Evolutionary conservation across 2,888 invertebrate species (phyloP), one percentile per base, ranked within the genome.

Genomic region (Apodemia duryi): DNA sequence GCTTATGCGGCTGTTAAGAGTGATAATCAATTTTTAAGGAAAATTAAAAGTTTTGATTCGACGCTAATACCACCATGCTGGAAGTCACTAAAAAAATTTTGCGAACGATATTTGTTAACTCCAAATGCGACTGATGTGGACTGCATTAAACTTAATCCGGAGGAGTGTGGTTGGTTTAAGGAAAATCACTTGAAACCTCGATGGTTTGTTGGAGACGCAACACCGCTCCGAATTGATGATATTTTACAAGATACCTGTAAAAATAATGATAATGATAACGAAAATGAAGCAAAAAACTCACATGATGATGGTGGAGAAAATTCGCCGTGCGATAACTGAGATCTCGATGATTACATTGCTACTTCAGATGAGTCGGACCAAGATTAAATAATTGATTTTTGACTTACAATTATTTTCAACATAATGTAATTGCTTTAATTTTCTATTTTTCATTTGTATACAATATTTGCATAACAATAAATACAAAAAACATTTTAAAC

Each of bases 121-220:
- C 32, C 32, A 49, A 49, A 10, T 13, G 49, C 13, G 49, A 49
- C 49, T 49, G 9, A 49, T 49, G 49, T n/a, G 9, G 49, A 49
- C 10, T 49, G 49, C 13, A 13, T 49, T 9, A 49, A 49, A 49
- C 49, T 11, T 1, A 49, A 49, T 49, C 49, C 49, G 6, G 49
- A 49, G 49, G 49, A 49, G 49, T 49, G 49, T 10, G 49, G 49
- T 49, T 49, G 49, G 49, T 49, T 49, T 49, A 49, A 13, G 49
- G 49, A 49, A 49, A 10, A 10, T 49, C 13, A 11, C 13, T 46
- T 46, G 11, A 46, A 46, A 46, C 2, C 46, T 46, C 46, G 46
- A 46, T 46, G 46, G 46, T 46, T 46, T 46, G 10, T 46, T 7
- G 46, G 46, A 46, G 46, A 46, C 46, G 46, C 46, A 10, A 46